Base-by-base conservation (phyloP, 2,113 vertebrate genomes). In the Tachysurus vachellii region DNA sequence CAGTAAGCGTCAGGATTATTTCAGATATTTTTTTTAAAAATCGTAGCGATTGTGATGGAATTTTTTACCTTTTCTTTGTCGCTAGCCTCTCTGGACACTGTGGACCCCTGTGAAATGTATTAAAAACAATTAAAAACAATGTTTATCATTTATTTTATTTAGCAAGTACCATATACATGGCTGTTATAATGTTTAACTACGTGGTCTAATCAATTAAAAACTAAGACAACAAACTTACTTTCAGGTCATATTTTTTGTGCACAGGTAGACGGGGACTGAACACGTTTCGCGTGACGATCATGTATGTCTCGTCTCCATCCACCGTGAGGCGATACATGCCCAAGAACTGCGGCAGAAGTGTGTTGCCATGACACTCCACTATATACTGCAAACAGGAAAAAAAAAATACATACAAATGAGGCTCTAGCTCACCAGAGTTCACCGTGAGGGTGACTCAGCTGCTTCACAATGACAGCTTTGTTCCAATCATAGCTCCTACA, bases 281-380 rank as follows among this genome's bases (percentile, higher is more conserved):
- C 17, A 99, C 97, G 0, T 98, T 99, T 87, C 98, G 96, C 86
- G 97, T 99, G 66, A 99, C 97, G 85, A 98, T 97, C 98, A 99
- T 98, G 94, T 99, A 99, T 26, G 98, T 99, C 89, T 99, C 98
- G 90, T 99, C 96, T 0, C 98, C 98, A 0, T 99, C 98, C 95
- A 99, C 98, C 0, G 98, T 99, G 85, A 99, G 95, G 75, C 98
- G 93, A 94, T 99, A 99, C 98, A 99, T 99, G 89, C 98, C 97
- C 86, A 99, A 95, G 93, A 99, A 99, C 95, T 99, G 98, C 1
- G 98, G 98, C 90, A 99, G 94, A 54, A 99, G 96, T 4, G 97
- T 99, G 95, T 96, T 98, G 83, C 98, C 98, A 3, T 99, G 98
- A 88, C 98, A 99, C 93, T 99, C 98, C 93, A 99, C 98, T 44